Evolutionary conservation across 2,888 invertebrate species (phyloP), one percentile per base, ranked within the genome.

Genomic region (Dyspetes luteomarginatus): DNA sequence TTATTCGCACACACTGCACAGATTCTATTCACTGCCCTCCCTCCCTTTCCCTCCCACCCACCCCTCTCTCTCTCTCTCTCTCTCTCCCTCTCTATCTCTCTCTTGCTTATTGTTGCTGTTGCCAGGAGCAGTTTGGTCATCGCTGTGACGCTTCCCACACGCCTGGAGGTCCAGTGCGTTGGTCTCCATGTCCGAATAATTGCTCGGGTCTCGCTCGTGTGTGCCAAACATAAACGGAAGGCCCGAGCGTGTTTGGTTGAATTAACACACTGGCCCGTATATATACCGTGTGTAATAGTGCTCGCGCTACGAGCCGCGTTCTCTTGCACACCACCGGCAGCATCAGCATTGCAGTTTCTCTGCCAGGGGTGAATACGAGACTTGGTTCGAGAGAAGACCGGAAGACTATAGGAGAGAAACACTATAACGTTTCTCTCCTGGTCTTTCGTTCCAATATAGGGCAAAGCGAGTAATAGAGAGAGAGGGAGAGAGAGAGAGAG

Each of bases 251-350:
- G 86, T 88, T 87, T 85, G 85, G 83, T 85, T 84, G 86, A 88
- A 89, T 89, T 88, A 88, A 86, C 86, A 85, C 83, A 75, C 82
- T 74, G 83, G 82, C 82, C 86, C 84, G 83, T 84, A 79, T 82
- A 74, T 48, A 48, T 48, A n/a, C n/a, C n/a, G 3, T 48, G 17
- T 48, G 5, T 48, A 48, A 17, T 45, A 17, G 48, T 1, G 5
- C 4, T 48, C 5, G 15, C 5, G 48, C 48, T 45, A 7, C 45
- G 17, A 48, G 17, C 30, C 28, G 5, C 24, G 3, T 55, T 58
- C 36, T 7, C 36, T 12, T 36, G 36, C 36, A 36, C 36, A 36
- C 9, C 9, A 36, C 2, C 36, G 12, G 36, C 36, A 12, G 36
- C n/a, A 36, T 36, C 36, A 36, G 36, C 36, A 2, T 36, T 7